Conservation (phyloP, 2,888 invertebrate genomes). For the Tupiocoris notatus region DNA sequence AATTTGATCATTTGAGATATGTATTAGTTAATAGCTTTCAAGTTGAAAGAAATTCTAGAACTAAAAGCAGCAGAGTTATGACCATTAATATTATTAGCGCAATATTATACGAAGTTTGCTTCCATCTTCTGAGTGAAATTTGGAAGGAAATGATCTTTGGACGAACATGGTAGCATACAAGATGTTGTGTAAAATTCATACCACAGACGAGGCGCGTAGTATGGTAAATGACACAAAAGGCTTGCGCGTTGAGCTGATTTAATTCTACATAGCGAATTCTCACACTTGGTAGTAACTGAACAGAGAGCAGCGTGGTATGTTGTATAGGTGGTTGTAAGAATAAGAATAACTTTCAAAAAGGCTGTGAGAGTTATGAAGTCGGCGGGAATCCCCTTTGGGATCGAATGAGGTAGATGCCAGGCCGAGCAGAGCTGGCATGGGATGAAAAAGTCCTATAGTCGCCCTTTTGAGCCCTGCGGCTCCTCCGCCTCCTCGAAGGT, state of each 20-base stretch:
- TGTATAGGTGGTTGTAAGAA: conserved; percentile 27
- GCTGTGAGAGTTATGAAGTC: background rate
- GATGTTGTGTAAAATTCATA: too few relatives aligned
- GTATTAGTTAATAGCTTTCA: too few relatives aligned
- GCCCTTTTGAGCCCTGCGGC: background rate
- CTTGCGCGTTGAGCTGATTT: background rate
- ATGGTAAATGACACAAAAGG: background rate
- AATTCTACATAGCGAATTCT: background rate
- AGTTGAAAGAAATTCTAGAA: too few relatives aligned
- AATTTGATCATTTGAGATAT: too few relatives aligned
- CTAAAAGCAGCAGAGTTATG: too few relatives aligned
- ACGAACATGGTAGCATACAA: too few relatives aligned
- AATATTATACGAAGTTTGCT: too few relatives aligned
- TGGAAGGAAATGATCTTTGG: too few relatives aligned
- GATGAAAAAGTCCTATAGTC: conserved; percentile 17
- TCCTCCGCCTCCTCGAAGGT: background rate
- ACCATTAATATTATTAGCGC: too few relatives aligned
- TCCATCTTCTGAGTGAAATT: too few relatives aligned
- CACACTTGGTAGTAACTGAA: background rate
- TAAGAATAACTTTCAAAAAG: conserved; percentile 14
- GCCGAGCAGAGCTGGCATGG: background rate
- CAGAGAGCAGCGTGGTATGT: background rate
- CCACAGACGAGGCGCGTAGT: background rate
- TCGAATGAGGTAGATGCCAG: background rate
- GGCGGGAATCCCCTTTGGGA: background rate